Evolutionary conservation across 2,113 vertebrate genomes (phyloP).

Genomic region (Tympanuchus pallidicinctus): DNA sequence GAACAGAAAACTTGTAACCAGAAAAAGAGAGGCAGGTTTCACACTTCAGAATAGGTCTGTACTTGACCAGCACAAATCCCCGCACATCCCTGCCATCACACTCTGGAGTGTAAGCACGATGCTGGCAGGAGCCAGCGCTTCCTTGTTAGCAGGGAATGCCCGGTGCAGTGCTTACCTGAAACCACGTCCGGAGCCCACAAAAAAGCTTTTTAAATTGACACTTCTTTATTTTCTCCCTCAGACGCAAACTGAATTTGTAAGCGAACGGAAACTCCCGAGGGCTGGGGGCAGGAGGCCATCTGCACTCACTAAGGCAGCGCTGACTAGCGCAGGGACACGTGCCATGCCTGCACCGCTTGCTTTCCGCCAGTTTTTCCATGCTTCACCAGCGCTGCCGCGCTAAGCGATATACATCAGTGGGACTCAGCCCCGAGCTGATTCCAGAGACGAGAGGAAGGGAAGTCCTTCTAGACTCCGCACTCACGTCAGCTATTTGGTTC

Average conservation of each 20-base stretch:
- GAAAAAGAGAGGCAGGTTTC: background rate
- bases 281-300: background rate
- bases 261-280: background rate
- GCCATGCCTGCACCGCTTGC: background rate
- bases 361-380: background rate
- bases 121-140: background rate
- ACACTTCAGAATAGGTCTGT: background rate
- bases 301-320: background rate
- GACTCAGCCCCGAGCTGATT: background rate
- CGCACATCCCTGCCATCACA: rapidly evolving
- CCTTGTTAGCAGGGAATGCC: background rate
- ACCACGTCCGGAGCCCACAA: background rate
- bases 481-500: background rate
- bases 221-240: no score
- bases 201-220: background rate
- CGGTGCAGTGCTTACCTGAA: background rate
- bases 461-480: background rate
- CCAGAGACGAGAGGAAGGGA: background rate
- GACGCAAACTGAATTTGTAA: background rate
- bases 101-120: rapidly evolving
- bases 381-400: background rate
- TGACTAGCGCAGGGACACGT: rapidly evolving
- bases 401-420: rapidly evolving
- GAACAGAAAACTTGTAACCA: background rate
- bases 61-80: background rate